phyloP scores from a whole-genome alignment of 2,888 invertebrate species.

The Pristionchus japonicus region DNA sequence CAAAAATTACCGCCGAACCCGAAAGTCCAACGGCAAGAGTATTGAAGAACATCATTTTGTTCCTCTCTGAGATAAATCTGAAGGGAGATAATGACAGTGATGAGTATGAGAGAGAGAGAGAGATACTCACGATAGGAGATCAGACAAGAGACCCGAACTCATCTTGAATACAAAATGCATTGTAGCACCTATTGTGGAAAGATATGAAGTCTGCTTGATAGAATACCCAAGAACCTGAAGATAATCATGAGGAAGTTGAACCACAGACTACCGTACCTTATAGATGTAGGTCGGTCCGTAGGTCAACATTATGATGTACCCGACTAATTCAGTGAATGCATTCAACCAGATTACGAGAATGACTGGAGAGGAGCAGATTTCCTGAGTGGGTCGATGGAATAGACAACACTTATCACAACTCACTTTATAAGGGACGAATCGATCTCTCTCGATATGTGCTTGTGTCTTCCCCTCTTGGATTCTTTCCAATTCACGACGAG shows the following conservation, averaged over 20 bases:
- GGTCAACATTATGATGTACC: constrained; percentile 68
- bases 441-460: constrained; percentile 45
- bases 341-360: constrained; percentile 68
- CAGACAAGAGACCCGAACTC: constrained; percentile 64
- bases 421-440: constrained; percentile 40
- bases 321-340: constrained; percentile 69
- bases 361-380: neutral
- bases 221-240: constrained; percentile 46
- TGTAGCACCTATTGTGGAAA: constrained; percentile 49
- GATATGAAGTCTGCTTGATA: constrained; percentile 25
- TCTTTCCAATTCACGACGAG: neutral
- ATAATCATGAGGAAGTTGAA: neutral
- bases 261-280: constrained; percentile 58
- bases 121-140: constrained; percentile 45
- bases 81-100: neutral
- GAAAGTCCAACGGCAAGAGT: constrained; percentile 33
- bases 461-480: constrained; percentile 42
- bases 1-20: neutral
- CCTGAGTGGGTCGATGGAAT: neutral
- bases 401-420: neutral
- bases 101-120: neutral
- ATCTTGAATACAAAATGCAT: constrained; percentile 65
- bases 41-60: constrained; percentile 46
- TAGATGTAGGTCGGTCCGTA: constrained; percentile 69
- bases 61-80: constrained; percentile 33